Evolutionary conservation across 2,888 invertebrate genomes (phyloP), one percentile per base, ranked within the genome.

Genomic region (Drosophila monieri): DNA sequence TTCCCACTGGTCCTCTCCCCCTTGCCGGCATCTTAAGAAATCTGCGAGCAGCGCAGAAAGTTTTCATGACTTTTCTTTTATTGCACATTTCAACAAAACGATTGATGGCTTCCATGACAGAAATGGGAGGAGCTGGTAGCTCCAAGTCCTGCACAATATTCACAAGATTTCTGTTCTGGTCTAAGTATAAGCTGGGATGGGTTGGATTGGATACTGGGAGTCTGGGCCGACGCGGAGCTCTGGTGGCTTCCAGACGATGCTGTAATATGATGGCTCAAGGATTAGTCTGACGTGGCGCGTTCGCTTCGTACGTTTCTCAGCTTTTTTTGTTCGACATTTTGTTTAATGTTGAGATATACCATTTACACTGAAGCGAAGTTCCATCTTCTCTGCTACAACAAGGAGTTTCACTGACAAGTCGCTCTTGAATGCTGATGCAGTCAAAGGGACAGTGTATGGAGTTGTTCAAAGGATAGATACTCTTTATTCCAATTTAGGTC

Each of bases 41-140:
- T 89, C 89, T 81, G 87, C 77, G 81, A 86, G 80, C 72, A 77
- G 76, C 75, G 77, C 80, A 78, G 78, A 88, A 89, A 89, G 88
- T 89, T 90, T 89, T 89, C 83, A 86, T 88, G 88, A 86, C 86
- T 85, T 89, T 90, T 88, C 88, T 84, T 88, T 88, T 87, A 86
- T 79, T 89, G 90, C 90, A 89, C 85, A 90, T 90, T 89, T 90
- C 85, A 89, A 85, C 80, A 83, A 90, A 88, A 88, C 90, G 90
- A 90, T 90, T 90, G 90, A 90, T 90, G 88, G 89, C 90, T 90
- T 89, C 87, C 84, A 86, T 83, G 89, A 89, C 88, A 89, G 49
- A 43, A 61, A 52, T 41, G 62, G 47, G 43, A 21, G 53, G 54
- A 46, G 54, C 30, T 37, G 27, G 21, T 8, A 12, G 41, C 56